Conservation (phyloP, 1,140 invertebrate species). For the Eriosoma lanigerum region DNA sequence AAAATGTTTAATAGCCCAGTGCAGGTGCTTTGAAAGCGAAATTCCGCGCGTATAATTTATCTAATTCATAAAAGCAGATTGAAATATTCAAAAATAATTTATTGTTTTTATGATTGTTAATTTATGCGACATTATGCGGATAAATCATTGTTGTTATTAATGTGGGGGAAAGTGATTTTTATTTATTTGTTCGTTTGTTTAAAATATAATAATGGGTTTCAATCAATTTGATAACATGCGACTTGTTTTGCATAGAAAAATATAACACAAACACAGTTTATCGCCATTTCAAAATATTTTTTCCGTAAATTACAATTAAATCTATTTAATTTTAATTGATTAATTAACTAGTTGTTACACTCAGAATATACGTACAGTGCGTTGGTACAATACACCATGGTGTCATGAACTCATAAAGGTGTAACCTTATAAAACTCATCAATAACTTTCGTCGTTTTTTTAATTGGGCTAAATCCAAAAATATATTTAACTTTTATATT, state of each 20-base stretch:
- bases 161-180: background rate
- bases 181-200: background rate
- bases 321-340: too few relatives aligned
- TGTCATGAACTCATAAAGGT: too few relatives aligned
- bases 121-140: background rate
- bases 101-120: background rate
- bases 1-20: background rate
- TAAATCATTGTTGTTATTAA: background rate
- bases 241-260: too few relatives aligned
- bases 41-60: background rate
- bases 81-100: conserved; percentile 10
- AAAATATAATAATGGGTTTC: background rate
- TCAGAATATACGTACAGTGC: too few relatives aligned
- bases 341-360: too few relatives aligned
- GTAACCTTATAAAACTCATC: too few relatives aligned
- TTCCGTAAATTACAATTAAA: too few relatives aligned
- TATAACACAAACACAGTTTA: too few relatives aligned
- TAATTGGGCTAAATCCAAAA: background rate
- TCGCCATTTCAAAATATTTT: too few relatives aligned
- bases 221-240: too few relatives aligned
- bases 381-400: too few relatives aligned
- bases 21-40: background rate
- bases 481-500: background rate
- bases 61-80: background rate
- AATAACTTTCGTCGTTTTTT: background rate